Evolutionary conservation across 2,113 vertebrate species (phyloP), one percentile per base, ranked within the genome.

Genomic region (Plecturocebus donacophilus): DNA sequence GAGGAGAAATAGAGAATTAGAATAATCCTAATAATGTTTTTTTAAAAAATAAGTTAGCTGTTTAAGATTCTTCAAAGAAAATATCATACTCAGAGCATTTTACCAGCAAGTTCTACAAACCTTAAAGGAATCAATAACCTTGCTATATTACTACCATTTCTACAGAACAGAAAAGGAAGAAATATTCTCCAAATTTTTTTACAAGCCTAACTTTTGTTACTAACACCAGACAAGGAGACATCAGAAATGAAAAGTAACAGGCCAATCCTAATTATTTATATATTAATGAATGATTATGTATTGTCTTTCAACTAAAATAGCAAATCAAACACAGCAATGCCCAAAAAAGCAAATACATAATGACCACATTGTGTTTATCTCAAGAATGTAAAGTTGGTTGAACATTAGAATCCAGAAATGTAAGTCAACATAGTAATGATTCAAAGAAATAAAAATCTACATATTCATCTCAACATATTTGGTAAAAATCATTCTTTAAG

Each of bases 11-110:
- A 71, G 27, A 91, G 70, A 94, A 81, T 32, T 25, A 86, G 12
- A 90, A 79, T 42, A 81, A 27, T 30, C 8, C 20, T 77, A 82
- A 17, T 61, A 61, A 40, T 19, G 71, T 16, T 71, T 77, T 64
- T 77, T 21, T 19, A 21, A 90, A 38, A 91, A 49, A 32, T 23
- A 11, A 94, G 25, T 58, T 14, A 76, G 13, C 30, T 64, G 19
- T 77, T 79, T 71, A 90, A 90, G 35, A 35, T 68, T 81, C 87
- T 92, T 49, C 52, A 94, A 82, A 66, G 52, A 71, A 91, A 94
- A 77, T 7, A 25, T 61, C 23, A 82, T 54, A 87, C 25, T 2
- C 14, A 82, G 20, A 68, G 42, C 19, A 97, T 76, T 94, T 92
- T 81, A 75, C 12, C 56, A 88, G 20, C 11, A 88, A 94, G 12